These are phyloP conservation scores for Trachurus trachurus DNA, from an alignment of 2,797 vertebrate species.

Conservation along the genomic window DNA sequence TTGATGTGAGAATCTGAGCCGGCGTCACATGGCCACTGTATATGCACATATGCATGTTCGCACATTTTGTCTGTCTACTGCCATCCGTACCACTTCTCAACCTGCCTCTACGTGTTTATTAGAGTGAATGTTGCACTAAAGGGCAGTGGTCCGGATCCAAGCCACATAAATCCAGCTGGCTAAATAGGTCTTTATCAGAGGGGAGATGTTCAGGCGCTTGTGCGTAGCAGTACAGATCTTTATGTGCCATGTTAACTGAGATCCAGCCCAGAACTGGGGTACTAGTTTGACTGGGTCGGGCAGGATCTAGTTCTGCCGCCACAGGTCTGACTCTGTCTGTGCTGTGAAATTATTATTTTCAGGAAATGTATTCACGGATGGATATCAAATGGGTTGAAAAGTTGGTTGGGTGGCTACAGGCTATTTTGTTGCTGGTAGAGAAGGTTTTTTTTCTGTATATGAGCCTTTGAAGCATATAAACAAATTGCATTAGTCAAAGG, in stretches of 20 bases:
- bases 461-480: neutral
- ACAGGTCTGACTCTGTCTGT: neutral
- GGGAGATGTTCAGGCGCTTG: neutral
- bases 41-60: conserved; percentile 18
- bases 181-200: neutral
- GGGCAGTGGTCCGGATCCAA: neutral
- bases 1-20: conserved; percentile 29
- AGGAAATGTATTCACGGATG: neutral
- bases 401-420: neutral
- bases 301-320: no score
- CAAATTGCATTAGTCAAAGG: neutral
- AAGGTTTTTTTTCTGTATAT: neutral
- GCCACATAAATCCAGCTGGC: neutral
- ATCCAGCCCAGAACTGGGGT: neutral
- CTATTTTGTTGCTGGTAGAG: neutral
- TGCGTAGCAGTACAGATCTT: neutral
- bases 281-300: neutral
- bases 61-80: neutral
- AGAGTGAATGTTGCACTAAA: neutral
- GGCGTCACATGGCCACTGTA: conserved; percentile 33
- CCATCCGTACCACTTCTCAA: conserved; percentile 12
- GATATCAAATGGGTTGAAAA: neutral
- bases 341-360: neutral
- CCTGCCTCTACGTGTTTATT: conserved; percentile 4
- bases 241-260: neutral